These are phyloP conservation scores for Neodiprion virginianus DNA, from an alignment of 1,140 invertebrate genomes.

Conservation along the genomic window DNA sequence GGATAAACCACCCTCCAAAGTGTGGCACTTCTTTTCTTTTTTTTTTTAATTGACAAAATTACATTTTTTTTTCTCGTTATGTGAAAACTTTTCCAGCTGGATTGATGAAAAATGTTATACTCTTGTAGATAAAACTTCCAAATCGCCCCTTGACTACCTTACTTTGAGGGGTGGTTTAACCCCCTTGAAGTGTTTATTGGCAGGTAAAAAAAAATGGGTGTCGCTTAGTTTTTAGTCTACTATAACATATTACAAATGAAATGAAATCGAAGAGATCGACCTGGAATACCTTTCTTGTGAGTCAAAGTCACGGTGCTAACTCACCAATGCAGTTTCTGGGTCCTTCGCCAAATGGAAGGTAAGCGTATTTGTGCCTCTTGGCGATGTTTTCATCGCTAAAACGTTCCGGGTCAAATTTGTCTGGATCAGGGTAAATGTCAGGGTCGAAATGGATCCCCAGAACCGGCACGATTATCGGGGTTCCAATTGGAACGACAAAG, in stretches of 20 bases:
- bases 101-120: too few species aligned
- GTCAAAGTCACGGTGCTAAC: neutral
- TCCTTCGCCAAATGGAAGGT: constrained; percentile 60
- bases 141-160: too few species aligned
- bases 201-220: too few species aligned
- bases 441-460: constrained; percentile 70
- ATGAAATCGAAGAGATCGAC: too few species aligned
- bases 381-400: constrained; percentile 59
- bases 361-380: constrained; percentile 49
- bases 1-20: neutral
- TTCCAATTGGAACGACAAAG: constrained; percentile 56
- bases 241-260: too few species aligned
- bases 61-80: too few species aligned
- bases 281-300: too few species aligned
- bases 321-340: constrained; percentile 67
- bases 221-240: too few species aligned
- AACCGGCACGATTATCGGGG: constrained; percentile 59
- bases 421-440: constrained; percentile 67
- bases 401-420: constrained; percentile 72
- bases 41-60: neutral
- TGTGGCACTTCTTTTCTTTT: neutral
- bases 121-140: too few species aligned
- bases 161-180: too few species aligned
- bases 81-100: too few species aligned
- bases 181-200: too few species aligned